These are phyloP conservation scores for Triplophysa bombifrons DNA, from an alignment of 2,797 vertebrate genomes.

Conservation along the genomic window DNA sequence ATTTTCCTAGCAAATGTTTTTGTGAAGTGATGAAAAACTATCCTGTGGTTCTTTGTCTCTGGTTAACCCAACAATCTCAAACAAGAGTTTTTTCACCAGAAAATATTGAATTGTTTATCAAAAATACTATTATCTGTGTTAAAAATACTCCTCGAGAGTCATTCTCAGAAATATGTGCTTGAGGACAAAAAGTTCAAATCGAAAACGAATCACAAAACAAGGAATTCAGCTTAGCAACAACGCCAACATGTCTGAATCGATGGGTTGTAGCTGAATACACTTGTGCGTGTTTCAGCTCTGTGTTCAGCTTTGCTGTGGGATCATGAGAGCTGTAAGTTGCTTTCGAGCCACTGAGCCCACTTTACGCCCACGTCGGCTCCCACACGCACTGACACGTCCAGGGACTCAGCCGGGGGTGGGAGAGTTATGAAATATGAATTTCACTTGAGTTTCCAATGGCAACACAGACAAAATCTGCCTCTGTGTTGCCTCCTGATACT, in stretches of 20 bases:
- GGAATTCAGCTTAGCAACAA: constrained; percentile 32
- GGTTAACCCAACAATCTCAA: not conserved
- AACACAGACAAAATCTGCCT: constrained; percentile 53
- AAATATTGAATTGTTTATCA: not conserved
- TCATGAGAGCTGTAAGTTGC: constrained; percentile 52
- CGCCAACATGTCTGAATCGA: constrained; percentile 29
- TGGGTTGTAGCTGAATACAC: constrained; percentile 20
- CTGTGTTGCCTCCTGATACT: constrained; percentile 28
- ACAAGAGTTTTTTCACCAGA: not conserved
- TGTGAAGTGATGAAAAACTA: not conserved
- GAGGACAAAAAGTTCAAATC: constrained; percentile 28
- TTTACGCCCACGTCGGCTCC: constrained; percentile 58
- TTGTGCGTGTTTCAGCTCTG: constrained; percentile 29
- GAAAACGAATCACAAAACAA: constrained; percentile 27
- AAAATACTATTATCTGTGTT: constrained; percentile 3
- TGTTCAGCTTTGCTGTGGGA: constrained; percentile 50
- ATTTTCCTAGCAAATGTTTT: no score
- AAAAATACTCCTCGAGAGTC: constrained; percentile 30
- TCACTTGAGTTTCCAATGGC: constrained; percentile 62
- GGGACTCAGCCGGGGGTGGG: constrained; percentile 58
- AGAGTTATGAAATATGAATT: constrained; percentile 62
- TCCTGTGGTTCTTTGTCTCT: not conserved
- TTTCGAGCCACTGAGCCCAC: constrained; percentile 54
- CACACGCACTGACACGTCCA: constrained; percentile 57
- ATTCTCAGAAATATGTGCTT: constrained; percentile 42